Conservation (phyloP, 2,888 invertebrate species). For the Carterocephalus palaemon region DNA sequence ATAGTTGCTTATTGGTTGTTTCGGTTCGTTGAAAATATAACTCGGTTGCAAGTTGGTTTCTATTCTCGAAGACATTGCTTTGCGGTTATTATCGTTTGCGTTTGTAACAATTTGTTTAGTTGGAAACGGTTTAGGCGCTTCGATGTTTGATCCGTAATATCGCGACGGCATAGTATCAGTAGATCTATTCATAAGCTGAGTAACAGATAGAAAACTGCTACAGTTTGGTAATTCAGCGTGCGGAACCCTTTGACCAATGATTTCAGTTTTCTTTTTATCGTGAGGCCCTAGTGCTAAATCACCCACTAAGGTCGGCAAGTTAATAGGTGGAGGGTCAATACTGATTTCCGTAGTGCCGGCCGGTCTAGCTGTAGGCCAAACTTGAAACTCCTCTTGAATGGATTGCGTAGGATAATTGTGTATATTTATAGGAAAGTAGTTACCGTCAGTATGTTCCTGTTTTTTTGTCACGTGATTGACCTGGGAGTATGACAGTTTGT, state of each 20-base stretch:
- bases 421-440: slow-evolving; percentile 68
- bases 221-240: slow-evolving; percentile 64
- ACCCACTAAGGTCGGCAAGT: slow-evolving; percentile 68
- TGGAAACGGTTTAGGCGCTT: slow-evolving; percentile 44
- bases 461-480: slow-evolving; percentile 50
- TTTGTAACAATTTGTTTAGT: slow-evolving; percentile 55
- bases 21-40: slow-evolving; percentile 62
- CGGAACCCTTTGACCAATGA: slow-evolving; percentile 44
- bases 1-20: slow-evolving; percentile 52
- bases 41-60: slow-evolving; percentile 60
- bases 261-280: slow-evolving; percentile 66
- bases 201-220: slow-evolving; percentile 69
- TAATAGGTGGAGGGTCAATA: slow-evolving; percentile 72
- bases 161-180: slow-evolving; percentile 58
- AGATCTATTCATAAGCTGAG: slow-evolving; percentile 71
- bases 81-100: slow-evolving; percentile 52
- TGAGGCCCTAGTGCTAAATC: slow-evolving; percentile 71
- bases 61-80: slow-evolving; percentile 49
- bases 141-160: slow-evolving; percentile 51
- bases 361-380: slow-evolving; percentile 66
- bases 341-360: slow-evolving; percentile 71
- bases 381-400: slow-evolving; percentile 63
- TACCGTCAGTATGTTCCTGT: slow-evolving; percentile 56
- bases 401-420: slow-evolving; percentile 62
- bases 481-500: slow-evolving; percentile 52